phyloP scores from a whole-genome alignment of 1,140 invertebrate genomes.

The Magallana gigas region DNA sequence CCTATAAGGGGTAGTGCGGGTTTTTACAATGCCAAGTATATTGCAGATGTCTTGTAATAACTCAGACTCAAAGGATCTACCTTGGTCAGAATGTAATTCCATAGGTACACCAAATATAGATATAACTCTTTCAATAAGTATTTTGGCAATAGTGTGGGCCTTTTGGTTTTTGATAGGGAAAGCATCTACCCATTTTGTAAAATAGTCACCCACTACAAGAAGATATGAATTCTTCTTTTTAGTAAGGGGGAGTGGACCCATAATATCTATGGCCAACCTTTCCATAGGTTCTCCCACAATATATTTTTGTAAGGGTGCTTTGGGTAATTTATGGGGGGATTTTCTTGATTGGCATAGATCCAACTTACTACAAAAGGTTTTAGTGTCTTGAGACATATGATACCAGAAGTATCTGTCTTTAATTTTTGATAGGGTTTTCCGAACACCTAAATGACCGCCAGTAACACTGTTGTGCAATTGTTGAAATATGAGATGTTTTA shows the following conservation, averaged over 20 bases:
- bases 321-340: neutral
- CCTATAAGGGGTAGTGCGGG: constrained; percentile 44
- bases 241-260: neutral
- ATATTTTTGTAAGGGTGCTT: constrained; percentile 43
- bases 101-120: constrained; percentile 75
- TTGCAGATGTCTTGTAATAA: constrained; percentile 59
- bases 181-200: constrained; percentile 66
- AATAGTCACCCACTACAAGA: constrained; percentile 67
- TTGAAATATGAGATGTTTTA: neutral
- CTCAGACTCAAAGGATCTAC: constrained; percentile 54
- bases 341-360: constrained; percentile 46
- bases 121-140: constrained; percentile 72
- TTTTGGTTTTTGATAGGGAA: constrained; percentile 61
- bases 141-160: constrained; percentile 70
- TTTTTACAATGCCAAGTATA: constrained; percentile 46
- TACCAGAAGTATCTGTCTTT: constrained; percentile 52
- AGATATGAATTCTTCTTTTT: constrained; percentile 62
- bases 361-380: constrained; percentile 42
- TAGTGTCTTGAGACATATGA: constrained; percentile 33
- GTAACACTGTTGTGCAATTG: constrained; percentile 41
- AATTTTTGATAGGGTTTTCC: constrained; percentile 43
- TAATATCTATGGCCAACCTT: constrained; percentile 44
- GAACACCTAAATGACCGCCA: constrained; percentile 47
- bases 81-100: constrained; percentile 75
- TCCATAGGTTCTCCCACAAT: constrained; percentile 53